Conservation (phyloP, 2,113 vertebrate species). For the Protobothrops flavoviridis region DNA sequence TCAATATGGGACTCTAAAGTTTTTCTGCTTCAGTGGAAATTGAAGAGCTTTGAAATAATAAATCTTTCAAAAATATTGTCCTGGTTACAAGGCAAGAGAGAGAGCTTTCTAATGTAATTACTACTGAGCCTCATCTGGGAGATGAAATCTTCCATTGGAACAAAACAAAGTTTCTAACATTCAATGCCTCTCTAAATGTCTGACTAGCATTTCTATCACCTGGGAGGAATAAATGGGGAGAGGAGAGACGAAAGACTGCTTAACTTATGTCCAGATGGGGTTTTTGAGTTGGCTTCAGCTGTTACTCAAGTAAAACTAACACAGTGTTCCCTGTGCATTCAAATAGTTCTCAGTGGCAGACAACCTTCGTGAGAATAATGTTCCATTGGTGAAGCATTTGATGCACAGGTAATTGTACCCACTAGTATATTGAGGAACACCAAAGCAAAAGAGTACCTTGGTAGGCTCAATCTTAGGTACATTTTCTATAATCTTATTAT, state of each 20-base stretch:
- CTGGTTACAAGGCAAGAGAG: background rate
- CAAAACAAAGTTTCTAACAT: background rate
- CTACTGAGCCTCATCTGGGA: background rate
- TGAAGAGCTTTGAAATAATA: background rate
- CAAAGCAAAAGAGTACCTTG: background rate
- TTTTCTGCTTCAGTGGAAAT: slow-evolving; percentile 4
- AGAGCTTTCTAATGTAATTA: slow-evolving; percentile 5
- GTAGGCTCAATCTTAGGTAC: background rate
- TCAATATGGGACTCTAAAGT: background rate
- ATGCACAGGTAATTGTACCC: background rate
- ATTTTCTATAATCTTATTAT: background rate
- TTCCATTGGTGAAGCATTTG: background rate
- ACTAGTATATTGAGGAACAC: background rate
- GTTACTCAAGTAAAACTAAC: background rate
- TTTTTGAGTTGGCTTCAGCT: background rate
- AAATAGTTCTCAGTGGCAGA: background rate
- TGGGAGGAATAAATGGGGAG: background rate
- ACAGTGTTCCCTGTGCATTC: background rate
- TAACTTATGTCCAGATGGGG: background rate
- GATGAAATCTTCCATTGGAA: background rate
- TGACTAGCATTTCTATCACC: background rate
- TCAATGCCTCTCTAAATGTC: background rate
- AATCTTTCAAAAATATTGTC: slow-evolving; percentile 12
- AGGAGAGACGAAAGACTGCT: background rate
- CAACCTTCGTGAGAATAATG: background rate